Evolutionary conservation across 2,888 invertebrate genomes (phyloP), one percentile per base, ranked within the genome.

Genomic region (Koerneria pararmatus): DNA sequence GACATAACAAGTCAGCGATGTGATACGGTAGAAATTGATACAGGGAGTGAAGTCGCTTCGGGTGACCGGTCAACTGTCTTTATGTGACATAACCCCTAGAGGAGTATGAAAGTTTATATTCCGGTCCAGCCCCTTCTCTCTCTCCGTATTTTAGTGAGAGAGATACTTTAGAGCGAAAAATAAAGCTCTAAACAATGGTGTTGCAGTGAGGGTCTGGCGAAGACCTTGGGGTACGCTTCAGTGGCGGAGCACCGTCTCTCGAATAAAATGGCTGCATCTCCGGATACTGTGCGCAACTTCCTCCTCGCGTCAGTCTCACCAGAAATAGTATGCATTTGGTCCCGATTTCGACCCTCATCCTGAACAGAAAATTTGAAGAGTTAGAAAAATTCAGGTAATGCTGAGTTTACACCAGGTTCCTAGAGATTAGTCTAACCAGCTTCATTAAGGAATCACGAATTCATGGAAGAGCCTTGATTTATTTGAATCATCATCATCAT

Each of bases 241-340:
- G 76, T 78, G 31, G 71, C 82, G 31, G 79, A 82, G 57, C 82
- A 82, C 59, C 74, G 79, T 37, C 69, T 82, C 31, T 69, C 78
- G 15, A 77, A 82, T 63, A 82, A 82, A 67, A 82, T 82, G 82
- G 82, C 80, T 0, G 76, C 80, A 2, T 74, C 74, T 8, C 76
- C 80, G 5, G 80, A 78, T 8, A 82, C 80, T 27, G 80, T 82
- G 19, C 67, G 82, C n/a, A 74, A 70, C 57, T 82, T 82, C 66
- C 69, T 82, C 29, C 71, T 74, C 64, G 78, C 76, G 77, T 80
- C 31, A 64, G 76, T 72, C 24, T 8, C 24, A 22, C 24, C 46
- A 19, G 11, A 15, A 46, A 11, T 46, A 46, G 15, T 29, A 22
- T n/a, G n/a, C n/a, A n/a, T 46, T 32, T 49, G n/a, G 4, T 35